phyloP scores from a whole-genome alignment of 2,888 invertebrate genomes.

The Serrognathus titanus region DNA sequence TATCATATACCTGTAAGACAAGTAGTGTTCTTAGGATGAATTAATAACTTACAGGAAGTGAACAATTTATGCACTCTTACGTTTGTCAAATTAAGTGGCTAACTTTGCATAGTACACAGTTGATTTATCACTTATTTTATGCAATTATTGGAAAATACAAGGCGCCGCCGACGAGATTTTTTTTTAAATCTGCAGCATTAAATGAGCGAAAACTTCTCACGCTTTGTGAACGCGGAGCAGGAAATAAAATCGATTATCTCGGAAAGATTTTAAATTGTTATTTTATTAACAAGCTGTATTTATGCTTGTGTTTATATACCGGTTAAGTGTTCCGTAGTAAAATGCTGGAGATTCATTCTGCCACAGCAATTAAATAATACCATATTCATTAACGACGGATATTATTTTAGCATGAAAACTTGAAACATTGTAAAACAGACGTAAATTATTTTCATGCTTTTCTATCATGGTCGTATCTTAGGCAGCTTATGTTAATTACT shows the following conservation, averaged over 20 bases:
- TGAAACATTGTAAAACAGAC: neutral
- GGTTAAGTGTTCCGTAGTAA: neutral
- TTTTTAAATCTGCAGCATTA: neutral
- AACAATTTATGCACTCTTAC: neutral
- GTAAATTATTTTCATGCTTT: neutral
- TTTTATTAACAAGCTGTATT: neutral
- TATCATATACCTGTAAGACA: neutral
- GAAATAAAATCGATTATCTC: conserved; percentile 19
- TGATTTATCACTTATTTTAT: conserved; percentile 1
- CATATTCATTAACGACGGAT: neutral
- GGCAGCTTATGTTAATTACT: neutral
- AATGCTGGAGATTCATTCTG: neutral
- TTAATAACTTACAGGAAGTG: conserved; percentile 1
- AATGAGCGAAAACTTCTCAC: conserved; percentile 20
- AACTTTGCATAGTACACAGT: neutral
- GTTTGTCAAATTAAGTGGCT: neutral
- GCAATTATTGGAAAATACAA: neutral
- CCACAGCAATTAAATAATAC: conserved; percentile 1
- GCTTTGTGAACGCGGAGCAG: conserved; percentile 19
- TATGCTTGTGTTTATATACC: neutral
- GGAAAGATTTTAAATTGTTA: conserved; percentile 10
- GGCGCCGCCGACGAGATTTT: neutral
- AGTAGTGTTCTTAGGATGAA: neutral
- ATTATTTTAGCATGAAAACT: neutral
- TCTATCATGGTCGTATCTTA: neutral